Percentiles rank a stretch among this genome's conserved stretches.
These are phyloP conservation scores for Volucella inflata DNA, from an alignment of 2,888 invertebrate species.

Conservation along the genomic window DNA sequence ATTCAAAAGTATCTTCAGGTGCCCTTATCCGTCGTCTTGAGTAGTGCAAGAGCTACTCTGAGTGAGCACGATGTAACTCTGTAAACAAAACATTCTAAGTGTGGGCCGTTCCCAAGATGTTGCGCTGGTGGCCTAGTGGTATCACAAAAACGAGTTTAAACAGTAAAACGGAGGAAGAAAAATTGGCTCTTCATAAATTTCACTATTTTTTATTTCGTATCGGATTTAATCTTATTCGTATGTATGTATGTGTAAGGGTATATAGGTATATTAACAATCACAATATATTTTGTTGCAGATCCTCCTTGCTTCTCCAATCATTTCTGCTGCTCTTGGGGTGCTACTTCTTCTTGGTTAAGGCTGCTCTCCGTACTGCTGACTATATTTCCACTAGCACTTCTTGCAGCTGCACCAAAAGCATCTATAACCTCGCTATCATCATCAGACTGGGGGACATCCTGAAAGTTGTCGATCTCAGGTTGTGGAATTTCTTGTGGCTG, in stretches of 20 bases:
- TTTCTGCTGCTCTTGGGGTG: conserved; percentile 4
- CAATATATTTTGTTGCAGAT: conserved; percentile 36
- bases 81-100: conserved; percentile 34
- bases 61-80: conserved; percentile 33
- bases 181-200: conserved; percentile 20
- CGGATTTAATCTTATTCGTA: conserved; percentile 11
- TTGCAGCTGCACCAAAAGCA: conserved; percentile 72
- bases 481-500: conserved; percentile 39
- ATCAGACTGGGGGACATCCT: conserved; percentile 60
- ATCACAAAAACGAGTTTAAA: neutral
- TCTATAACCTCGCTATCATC: conserved; percentile 79
- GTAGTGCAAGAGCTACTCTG: conserved; percentile 33
- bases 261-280: conserved; percentile 41
- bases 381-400: neutral
- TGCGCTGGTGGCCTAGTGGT: neutral
- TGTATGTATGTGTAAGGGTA: neutral
- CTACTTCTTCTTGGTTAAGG: conserved; percentile 44
- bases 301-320: neutral
- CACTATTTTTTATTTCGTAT: conserved; percentile 34
- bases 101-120: conserved; percentile 8
- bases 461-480: conserved; percentile 50
- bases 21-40: conserved; percentile 7
- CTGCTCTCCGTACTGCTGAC: conserved; percentile 19
- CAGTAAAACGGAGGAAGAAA: neutral
- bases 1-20: conserved; percentile 42